A percentile compares a stretch with the other conserved stretches of the same genome.
Evolutionary conservation across 2,797 vertebrate genomes (phyloP).

Genomic region (Taenioides sp.): DNA sequence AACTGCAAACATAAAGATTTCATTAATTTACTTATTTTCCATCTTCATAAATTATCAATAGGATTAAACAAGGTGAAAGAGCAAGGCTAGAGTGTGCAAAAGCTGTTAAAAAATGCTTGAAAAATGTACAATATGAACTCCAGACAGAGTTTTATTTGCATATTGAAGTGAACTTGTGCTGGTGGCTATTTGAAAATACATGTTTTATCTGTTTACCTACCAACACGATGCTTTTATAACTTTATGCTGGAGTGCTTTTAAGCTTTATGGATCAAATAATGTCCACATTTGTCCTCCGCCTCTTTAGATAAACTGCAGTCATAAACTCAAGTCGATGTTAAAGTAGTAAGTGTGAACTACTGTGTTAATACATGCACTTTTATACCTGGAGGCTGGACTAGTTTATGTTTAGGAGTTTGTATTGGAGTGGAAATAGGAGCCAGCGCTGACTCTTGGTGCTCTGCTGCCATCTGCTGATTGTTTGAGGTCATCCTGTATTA

Average conservation of each 20-base stretch:
- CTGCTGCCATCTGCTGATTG: constrained; percentile 71
- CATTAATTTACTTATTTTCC: no score
- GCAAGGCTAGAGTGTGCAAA: no score
- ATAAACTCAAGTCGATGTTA: neutral
- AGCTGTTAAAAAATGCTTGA: no score
- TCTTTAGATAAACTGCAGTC: neutral
- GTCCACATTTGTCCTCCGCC: constrained; percentile 2
- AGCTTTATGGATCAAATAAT: neutral
- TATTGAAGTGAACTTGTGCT: neutral
- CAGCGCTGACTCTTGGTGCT: constrained; percentile 20
- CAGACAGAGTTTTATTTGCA: neutral
- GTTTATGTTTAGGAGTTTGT: neutral
- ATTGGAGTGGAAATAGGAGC: neutral
- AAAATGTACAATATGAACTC: neutral
- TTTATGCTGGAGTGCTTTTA: neutral
- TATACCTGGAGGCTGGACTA: neutral
- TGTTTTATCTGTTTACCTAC: neutral
- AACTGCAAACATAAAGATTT: no score
- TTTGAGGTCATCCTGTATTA: constrained; percentile 13
- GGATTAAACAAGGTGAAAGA: no score
- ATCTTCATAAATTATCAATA: no score
- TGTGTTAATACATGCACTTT: neutral
- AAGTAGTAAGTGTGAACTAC: neutral
- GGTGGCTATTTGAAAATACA: neutral
- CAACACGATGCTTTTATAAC: neutral